phyloP scores from a whole-genome alignment of 2,797 vertebrate genomes.

The Oceanodroma leucorhoa region DNA sequence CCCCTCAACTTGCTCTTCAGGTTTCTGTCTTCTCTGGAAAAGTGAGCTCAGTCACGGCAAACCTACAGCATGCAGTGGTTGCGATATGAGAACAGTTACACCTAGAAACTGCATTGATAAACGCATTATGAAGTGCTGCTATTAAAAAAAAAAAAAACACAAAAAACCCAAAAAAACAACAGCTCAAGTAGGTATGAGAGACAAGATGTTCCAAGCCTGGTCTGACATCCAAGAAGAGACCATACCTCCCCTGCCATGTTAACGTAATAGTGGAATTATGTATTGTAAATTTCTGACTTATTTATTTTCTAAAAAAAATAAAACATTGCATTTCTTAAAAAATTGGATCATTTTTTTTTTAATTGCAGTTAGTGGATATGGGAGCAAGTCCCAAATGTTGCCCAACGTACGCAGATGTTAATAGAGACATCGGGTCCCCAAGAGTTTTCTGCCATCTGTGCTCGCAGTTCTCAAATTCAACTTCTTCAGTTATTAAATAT shows the following conservation, averaged over 20 bases:
- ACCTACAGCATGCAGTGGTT: rapidly evolving
- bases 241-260: background rate
- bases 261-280: background rate
- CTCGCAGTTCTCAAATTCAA: background rate
- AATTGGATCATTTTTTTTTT: background rate
- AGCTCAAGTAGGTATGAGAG: background rate
- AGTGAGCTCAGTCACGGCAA: background rate
- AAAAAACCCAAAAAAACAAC: too few species aligned
- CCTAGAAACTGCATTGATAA: background rate
- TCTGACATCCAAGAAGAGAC: background rate
- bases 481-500: background rate
- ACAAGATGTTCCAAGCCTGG: background rate
- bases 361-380: background rate
- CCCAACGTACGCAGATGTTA: rapidly evolving
- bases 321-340: slow-evolving; percentile 3
- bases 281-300: slow-evolving; percentile 28
- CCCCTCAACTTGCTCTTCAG: background rate
- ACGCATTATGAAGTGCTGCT: background rate
- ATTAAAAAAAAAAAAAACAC: background rate
- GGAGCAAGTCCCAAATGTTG: background rate
- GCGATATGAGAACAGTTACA: background rate
- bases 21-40: background rate
- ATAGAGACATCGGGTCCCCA: background rate
- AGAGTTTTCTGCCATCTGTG: background rate
- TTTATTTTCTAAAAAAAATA: slow-evolving; percentile 45